Evolutionary conservation across 2,888 invertebrate species (phyloP).

Genomic region (Dynastes maya): DNA sequence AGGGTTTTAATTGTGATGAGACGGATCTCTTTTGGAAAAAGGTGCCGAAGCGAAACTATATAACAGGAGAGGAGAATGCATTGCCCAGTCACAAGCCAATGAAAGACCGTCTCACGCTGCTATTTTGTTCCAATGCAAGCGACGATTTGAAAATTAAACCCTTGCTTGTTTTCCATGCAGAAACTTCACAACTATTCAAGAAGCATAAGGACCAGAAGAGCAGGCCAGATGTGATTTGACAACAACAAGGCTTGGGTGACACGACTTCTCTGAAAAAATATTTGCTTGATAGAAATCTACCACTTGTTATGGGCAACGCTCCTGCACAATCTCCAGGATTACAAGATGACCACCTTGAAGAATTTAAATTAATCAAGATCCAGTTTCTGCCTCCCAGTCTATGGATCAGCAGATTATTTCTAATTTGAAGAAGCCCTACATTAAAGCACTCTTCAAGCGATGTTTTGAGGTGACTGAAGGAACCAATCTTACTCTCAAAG

Average conservation of each 20-base stretch:
- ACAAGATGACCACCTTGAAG: slow-evolving; percentile 55
- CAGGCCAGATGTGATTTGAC: background rate
- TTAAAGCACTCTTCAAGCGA: slow-evolving; percentile 49
- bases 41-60: no score
- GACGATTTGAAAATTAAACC: no score
- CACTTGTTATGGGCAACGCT: slow-evolving; percentile 60
- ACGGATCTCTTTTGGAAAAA: no score
- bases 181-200: background rate
- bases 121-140: no score
- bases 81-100: background rate
- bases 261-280: background rate
- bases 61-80: no score
- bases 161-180: no score
- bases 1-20: no score
- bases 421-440: slow-evolving; percentile 59
- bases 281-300: slow-evolving; percentile 51
- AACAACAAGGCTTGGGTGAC: background rate
- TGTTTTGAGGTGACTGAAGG: slow-evolving; percentile 56
- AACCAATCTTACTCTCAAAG: slow-evolving; percentile 55
- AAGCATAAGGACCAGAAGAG: background rate
- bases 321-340: slow-evolving; percentile 57
- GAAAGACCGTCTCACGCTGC: background rate
- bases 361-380: slow-evolving; percentile 55
- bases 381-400: slow-evolving; percentile 56
- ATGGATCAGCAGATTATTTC: slow-evolving; percentile 59